Evolutionary conservation across 2,888 invertebrate genomes (phyloP), one percentile per base, ranked within the genome.

Genomic region (Catocala fraxini): DNA sequence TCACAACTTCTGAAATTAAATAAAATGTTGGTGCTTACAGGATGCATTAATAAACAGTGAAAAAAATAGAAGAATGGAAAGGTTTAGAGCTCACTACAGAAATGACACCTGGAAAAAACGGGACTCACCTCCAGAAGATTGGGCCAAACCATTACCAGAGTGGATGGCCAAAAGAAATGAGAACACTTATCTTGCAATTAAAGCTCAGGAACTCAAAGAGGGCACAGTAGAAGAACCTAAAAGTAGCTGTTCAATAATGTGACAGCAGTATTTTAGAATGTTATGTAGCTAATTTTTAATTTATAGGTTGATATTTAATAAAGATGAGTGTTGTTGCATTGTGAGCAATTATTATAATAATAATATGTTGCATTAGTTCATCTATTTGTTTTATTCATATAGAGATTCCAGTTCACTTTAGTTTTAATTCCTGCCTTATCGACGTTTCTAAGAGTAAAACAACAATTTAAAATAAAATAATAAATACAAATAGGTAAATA

Each of bases 71-170:
- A 95, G 97, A 63, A 74, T 94, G 39, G 88, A 92, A 51, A 94
- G 98, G 70, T 85, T 98, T 56, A 85, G 87, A 59, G 95, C 95
- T 0, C 97, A 98, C 86, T 96, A 95, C 72, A 89, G 84, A 56
- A 99, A 99, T 87, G 94, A 97, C 83, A 95, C 96, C 0, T 99
- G 99, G 99, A 95, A 96, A 78, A 97, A 95, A 83, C 91, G 99
- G 48, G 94, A 94, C 6, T 80, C 91, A 42, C 98, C 98, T 0
- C 98, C 98, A 0, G 90, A 93, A 56, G 96, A 98, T 86, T 99
- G 98, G 98, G 95, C 96, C 68, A 95, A 95, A 68, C 97, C 97
- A 0, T 86, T 98, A 61, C 98, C 98, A 0, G 96, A 97, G 6
- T 96, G 96, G 95, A 91, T 98, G 87, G 87, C 86, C 13, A 95